A percentile compares a stretch with the other conserved stretches of the same genome.
phyloP scores from a whole-genome alignment of 2,888 invertebrate genomes.

The Criorhina ranunculi region DNA sequence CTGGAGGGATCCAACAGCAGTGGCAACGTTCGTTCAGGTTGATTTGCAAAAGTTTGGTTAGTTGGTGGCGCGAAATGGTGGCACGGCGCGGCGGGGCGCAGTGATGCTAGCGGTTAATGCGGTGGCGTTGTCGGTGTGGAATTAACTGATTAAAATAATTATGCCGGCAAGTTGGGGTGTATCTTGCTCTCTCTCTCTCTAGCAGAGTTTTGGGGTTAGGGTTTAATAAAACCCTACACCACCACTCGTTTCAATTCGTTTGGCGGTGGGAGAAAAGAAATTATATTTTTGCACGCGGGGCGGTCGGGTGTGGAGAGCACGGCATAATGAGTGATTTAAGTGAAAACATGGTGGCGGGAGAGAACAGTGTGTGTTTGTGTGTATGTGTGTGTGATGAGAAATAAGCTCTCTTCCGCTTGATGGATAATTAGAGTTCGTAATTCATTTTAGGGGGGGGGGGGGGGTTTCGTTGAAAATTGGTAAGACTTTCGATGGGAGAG shows the following conservation, averaged over 20 bases:
- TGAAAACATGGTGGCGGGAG: constrained; percentile 23
- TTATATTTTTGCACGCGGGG: constrained; percentile 50
- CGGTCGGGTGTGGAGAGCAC: neutral
- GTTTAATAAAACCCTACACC: constrained; percentile 55
- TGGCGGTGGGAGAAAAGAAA: constrained; percentile 40
- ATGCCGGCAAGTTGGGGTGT: constrained; percentile 58
- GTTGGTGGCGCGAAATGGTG: constrained; percentile 43
- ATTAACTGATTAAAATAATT: constrained; percentile 77
- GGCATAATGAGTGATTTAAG: constrained; percentile 67
- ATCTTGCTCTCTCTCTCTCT: neutral
- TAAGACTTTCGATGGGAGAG: neutral
- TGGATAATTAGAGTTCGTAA: constrained; percentile 53
- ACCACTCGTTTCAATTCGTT: constrained; percentile 24
- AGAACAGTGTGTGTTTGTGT: constrained; percentile 7
- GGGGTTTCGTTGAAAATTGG: neutral
- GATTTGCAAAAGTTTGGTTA: constrained; percentile 76
- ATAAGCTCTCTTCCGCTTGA: constrained; percentile 17
- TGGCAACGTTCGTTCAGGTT: constrained; percentile 60
- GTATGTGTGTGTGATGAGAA: neutral
- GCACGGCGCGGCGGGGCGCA: constrained; percentile 3
- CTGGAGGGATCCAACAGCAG: neutral
- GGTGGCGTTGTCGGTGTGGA: constrained; percentile 75
- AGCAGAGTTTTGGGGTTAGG: constrained; percentile 18
- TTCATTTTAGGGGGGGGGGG: neutral
- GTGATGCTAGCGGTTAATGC: constrained; percentile 68